Conservation (phyloP, 2,113 vertebrate species). For the Phaetusa simplex region DNA sequence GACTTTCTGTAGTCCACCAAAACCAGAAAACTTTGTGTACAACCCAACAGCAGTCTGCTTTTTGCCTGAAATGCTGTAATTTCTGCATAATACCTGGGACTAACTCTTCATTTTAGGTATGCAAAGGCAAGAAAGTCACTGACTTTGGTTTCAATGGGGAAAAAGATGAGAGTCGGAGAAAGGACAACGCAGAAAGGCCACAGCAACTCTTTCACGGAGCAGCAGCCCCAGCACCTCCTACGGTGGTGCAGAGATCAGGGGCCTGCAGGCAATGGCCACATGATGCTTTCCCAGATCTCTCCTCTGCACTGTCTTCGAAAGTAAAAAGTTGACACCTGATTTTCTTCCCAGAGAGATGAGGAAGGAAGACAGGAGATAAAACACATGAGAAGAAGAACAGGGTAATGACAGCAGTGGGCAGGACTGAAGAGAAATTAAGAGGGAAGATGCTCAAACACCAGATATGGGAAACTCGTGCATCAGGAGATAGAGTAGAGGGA, state of each 20-base stretch:
- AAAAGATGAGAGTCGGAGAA: neutral
- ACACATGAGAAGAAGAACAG: neutral
- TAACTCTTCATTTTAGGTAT: neutral
- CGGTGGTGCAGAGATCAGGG: neutral
- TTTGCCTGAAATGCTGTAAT: neutral
- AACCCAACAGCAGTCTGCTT: neutral
- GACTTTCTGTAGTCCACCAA: neutral
- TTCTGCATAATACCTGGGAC: neutral
- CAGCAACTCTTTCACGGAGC: neutral
- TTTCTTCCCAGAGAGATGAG: neutral
- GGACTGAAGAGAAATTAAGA: neutral
- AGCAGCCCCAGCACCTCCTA: neutral
- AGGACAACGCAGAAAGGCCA: neutral
- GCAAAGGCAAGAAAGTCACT: neutral
- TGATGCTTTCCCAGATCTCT: neutral
- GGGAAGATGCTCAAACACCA: neutral
- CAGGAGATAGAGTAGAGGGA: neutral
- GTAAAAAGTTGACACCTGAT: neutral
- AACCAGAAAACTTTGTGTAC: neutral
- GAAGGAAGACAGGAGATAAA: neutral
- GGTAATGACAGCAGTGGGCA: neutral
- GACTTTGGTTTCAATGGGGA: neutral
- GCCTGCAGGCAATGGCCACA: neutral
- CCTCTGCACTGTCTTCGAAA: neutral
- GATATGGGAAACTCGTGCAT: neutral